phyloP scores from a whole-genome alignment of 2,113 vertebrate species.

The Propithecus coquereli region DNA sequence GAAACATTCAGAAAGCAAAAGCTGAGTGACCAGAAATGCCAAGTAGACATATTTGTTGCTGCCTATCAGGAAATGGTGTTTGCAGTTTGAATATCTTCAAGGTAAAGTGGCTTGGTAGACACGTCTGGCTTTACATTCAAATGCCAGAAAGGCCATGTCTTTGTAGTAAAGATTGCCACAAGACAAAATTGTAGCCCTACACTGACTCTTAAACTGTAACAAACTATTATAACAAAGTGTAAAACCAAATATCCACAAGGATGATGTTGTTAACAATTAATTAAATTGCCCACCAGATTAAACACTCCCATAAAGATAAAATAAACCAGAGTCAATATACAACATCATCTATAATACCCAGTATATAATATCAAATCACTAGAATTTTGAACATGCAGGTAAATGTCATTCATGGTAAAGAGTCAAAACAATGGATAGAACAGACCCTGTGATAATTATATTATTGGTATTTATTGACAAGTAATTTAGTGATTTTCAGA shows the following conservation, averaged over 20 bases:
- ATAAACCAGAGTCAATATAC: not conserved
- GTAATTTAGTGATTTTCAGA: no score
- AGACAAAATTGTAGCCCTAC: not conserved
- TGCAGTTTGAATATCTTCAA: not conserved
- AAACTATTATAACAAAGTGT: not conserved
- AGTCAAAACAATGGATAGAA: not conserved
- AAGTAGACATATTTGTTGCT: not conserved
- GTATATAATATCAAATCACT: not conserved
- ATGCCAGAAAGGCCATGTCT: not conserved
- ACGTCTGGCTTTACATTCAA: not conserved
- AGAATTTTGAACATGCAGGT: not conserved
- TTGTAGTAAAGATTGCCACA: not conserved
- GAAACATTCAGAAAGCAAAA: not conserved
- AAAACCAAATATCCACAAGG: not conserved
- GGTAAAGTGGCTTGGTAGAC: not conserved
- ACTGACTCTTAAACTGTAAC: not conserved
- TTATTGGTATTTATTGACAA: not conserved
- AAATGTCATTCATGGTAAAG: not conserved
- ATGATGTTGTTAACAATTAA: not conserved
- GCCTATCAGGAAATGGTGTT: not conserved
- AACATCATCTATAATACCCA: not conserved
- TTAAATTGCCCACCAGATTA: not conserved
- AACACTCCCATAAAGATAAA: not conserved
- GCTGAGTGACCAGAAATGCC: not conserved
- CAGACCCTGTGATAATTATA: not conserved